Evolutionary conservation across 2,888 invertebrate genomes (phyloP).

Genomic region (Eupithecia centaureata): DNA sequence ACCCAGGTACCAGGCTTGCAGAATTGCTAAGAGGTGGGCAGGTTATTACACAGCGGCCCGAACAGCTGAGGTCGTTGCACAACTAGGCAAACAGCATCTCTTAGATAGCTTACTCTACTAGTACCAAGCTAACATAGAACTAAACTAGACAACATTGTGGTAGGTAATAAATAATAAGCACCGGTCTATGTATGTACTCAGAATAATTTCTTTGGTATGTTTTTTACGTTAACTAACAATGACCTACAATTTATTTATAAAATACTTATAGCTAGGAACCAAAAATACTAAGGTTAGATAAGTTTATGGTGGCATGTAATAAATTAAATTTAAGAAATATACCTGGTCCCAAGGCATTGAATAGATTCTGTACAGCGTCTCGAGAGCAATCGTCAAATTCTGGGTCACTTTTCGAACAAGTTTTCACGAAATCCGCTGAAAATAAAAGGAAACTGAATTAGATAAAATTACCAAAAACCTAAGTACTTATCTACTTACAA

Average conservation of each 20-base stretch:
- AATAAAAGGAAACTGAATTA: slow-evolving; percentile 38
- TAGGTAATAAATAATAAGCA: not conserved
- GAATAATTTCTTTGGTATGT: no score
- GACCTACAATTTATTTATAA: no score
- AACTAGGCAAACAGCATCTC: slow-evolving; percentile 39
- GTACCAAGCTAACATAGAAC: slow-evolving; percentile 3
- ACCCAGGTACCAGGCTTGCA: slow-evolving; percentile 40
- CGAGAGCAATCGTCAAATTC: slow-evolving; percentile 87
- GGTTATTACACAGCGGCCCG: slow-evolving; percentile 21
- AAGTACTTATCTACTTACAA: no score
- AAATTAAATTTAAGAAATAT: slow-evolving; percentile 12
- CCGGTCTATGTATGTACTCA: not conserved
- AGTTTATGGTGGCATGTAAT: not conserved
- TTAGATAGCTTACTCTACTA: slow-evolving; percentile 8
- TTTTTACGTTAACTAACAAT: no score
- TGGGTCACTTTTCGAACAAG: slow-evolving; percentile 86
- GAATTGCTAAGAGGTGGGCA: slow-evolving; percentile 31
- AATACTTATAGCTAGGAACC: no score
- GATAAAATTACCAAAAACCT: not conserved
- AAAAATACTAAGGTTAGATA: not conserved
- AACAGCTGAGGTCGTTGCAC: slow-evolving; percentile 36
- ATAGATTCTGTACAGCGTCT: slow-evolving; percentile 87
- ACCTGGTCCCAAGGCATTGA: slow-evolving; percentile 85
- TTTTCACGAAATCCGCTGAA: slow-evolving; percentile 88
- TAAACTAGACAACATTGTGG: not conserved